These are phyloP conservation scores for Grapholita molesta DNA, from an alignment of 1,140 invertebrate species.

Conservation along the genomic window DNA sequence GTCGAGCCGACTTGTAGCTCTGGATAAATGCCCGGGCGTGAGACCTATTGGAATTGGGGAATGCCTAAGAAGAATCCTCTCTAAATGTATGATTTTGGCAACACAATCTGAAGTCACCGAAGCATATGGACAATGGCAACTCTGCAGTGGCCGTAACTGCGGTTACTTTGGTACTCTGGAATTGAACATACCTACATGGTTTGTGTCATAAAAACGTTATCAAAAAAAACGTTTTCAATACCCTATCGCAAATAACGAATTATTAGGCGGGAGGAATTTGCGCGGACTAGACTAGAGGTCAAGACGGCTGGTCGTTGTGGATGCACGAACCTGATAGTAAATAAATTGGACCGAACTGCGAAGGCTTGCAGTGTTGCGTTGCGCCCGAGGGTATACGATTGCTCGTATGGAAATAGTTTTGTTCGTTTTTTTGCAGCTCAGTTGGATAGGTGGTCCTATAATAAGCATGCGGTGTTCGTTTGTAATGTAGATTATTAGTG, in stretches of 20 bases:
- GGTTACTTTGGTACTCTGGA: too few species aligned
- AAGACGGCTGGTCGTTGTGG: conserved; percentile 30
- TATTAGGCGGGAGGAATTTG: not conserved
- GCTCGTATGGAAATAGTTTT: not conserved
- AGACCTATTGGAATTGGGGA: not conserved
- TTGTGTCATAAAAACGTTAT: too few species aligned
- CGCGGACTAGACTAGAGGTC: not conserved
- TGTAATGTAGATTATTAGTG: not conserved
- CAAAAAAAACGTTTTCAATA: not conserved
- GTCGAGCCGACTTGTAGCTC: not conserved
- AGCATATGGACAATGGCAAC: too few species aligned
- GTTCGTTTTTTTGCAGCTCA: not conserved
- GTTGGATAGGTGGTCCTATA: not conserved
- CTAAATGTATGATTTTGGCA: not conserved
- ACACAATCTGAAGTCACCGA: not conserved
- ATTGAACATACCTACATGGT: too few species aligned
- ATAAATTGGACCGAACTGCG: conserved; percentile 49
- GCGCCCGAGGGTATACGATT: conserved; percentile 15
- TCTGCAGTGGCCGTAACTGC: too few species aligned
- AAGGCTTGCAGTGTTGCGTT: conserved; percentile 36
- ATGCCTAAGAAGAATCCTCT: not conserved
- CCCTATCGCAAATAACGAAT: not conserved
- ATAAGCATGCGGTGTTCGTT: not conserved
- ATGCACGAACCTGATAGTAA: conserved; percentile 58
- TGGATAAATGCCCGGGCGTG: not conserved